Percentiles rank a stretch among this genome's conserved stretches.
Evolutionary conservation across 2,113 vertebrate genomes (phyloP).

Genomic region (Notarius quadriscutis): DNA sequence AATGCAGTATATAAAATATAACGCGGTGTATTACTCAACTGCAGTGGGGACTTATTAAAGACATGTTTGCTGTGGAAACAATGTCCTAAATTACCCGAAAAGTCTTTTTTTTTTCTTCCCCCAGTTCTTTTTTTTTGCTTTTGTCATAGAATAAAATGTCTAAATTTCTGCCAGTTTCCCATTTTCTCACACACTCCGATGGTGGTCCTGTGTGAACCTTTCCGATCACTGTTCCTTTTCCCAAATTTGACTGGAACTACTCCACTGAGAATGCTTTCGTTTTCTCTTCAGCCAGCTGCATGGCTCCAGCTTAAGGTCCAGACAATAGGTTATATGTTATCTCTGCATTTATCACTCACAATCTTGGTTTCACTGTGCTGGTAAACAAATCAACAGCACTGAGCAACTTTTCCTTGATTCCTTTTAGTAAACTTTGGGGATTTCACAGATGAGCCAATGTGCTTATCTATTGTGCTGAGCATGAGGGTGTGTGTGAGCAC

Average conservation of each 20-base stretch:
- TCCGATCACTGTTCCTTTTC: neutral
- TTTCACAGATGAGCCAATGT: neutral
- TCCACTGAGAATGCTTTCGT: neutral
- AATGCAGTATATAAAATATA: neutral
- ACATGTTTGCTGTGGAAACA: neutral
- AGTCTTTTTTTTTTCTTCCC: neutral
- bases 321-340: neutral
- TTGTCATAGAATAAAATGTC: neutral
- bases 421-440: neutral
- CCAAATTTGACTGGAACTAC: neutral
- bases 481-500: neutral
- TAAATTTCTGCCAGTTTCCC: neutral
- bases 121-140: neutral
- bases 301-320: neutral
- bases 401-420: neutral
- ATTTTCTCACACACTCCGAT: neutral
- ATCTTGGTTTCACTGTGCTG: neutral
- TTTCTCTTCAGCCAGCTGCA: neutral
- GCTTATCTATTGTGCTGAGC: neutral
- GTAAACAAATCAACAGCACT: neutral
- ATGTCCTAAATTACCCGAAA: neutral
- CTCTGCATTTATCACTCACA: neutral
- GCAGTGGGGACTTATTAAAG: neutral
- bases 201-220: neutral
- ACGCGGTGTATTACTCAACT: neutral